Percentiles rank a stretch among this genome's conserved stretches.
These are phyloP conservation scores for Standfussiana lucernea DNA, from an alignment of 2,888 invertebrate species.

Conservation along the genomic window DNA sequence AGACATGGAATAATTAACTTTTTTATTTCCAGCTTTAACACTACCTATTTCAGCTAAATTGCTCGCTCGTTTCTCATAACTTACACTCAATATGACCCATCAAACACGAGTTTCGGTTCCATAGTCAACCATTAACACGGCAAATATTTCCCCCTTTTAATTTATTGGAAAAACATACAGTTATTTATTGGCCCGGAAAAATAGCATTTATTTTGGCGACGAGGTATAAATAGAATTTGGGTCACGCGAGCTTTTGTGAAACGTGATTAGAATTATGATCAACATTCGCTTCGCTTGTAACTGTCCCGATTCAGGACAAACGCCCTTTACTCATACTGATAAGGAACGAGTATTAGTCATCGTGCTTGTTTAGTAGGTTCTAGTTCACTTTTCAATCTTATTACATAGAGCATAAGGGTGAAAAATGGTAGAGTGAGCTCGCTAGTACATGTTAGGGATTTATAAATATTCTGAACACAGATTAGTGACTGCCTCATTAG, in stretches of 20 bases:
- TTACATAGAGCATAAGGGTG: too few species aligned
- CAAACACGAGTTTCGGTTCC: slow-evolving; percentile 73
- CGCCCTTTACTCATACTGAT: slow-evolving; percentile 3
- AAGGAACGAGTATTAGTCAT: background rate
- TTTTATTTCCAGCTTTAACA: background rate
- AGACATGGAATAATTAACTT: too few species aligned
- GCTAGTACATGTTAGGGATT: too few species aligned
- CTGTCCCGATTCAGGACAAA: slow-evolving; percentile 4
- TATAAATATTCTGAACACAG: too few species aligned
- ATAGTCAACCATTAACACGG: slow-evolving; percentile 73
- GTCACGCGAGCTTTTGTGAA: slow-evolving; percentile 36
- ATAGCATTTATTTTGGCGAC: slow-evolving; percentile 38
- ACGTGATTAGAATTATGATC: slow-evolving; percentile 51
- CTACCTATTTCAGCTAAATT: background rate
- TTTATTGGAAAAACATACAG: slow-evolving; percentile 64
- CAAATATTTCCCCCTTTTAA: slow-evolving; percentile 74
- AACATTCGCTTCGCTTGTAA: slow-evolving; percentile 3
- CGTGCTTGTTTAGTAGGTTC: background rate
- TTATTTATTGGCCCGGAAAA: slow-evolving; percentile 41
- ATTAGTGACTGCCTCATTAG: too few species aligned
- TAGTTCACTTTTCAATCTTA: too few species aligned
- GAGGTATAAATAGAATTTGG: slow-evolving; percentile 52
- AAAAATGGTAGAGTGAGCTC: too few species aligned
- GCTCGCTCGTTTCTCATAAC: slow-evolving; percentile 31
- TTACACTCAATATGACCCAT: slow-evolving; percentile 62